Evolutionary conservation across 2,888 invertebrate species (phyloP).

Genomic region (Smittia aterrima): DNA sequence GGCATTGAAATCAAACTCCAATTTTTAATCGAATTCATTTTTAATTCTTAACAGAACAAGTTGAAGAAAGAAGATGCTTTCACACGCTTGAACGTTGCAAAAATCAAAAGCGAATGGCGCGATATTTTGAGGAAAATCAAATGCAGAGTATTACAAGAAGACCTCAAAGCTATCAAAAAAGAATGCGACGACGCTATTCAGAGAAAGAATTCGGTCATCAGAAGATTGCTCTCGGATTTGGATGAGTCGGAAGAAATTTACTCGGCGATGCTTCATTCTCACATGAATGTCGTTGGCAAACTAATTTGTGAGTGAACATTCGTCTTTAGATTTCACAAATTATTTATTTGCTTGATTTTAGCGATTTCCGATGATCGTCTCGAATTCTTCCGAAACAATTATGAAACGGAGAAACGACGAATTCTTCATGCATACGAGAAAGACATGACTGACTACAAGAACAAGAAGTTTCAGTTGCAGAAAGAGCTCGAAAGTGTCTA

Average conservation of each 20-base stretch:
- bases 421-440: constrained; percentile 58
- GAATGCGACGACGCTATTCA: constrained; percentile 57
- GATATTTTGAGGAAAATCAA: constrained; percentile 72
- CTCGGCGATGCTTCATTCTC: constrained; percentile 67
- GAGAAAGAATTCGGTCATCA: constrained; percentile 59
- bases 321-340: background rate
- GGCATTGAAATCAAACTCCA: background rate
- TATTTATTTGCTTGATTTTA: constrained; percentile 46
- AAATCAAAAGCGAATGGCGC: constrained; percentile 84
- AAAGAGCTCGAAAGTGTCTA: constrained; percentile 60
- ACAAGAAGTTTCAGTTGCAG: constrained; percentile 58
- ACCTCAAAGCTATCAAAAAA: constrained; percentile 60
- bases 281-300: constrained; percentile 67
- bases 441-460: constrained; percentile 57
- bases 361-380: constrained; percentile 61
- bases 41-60: constrained; percentile 64
- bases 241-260: constrained; percentile 73
- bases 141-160: constrained; percentile 68
- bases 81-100: constrained; percentile 74
- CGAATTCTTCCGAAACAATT: constrained; percentile 58
- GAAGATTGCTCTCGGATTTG: constrained; percentile 63
- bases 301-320: background rate
- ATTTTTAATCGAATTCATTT: background rate
- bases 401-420: constrained; percentile 58
- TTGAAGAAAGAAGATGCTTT: constrained; percentile 77